Percentiles rank a stretch among this genome's conserved stretches.
Conservation (phyloP, 37 sponge, comb jelly and placozoan genomes). For the Hexactinellida sp. region DNA sequence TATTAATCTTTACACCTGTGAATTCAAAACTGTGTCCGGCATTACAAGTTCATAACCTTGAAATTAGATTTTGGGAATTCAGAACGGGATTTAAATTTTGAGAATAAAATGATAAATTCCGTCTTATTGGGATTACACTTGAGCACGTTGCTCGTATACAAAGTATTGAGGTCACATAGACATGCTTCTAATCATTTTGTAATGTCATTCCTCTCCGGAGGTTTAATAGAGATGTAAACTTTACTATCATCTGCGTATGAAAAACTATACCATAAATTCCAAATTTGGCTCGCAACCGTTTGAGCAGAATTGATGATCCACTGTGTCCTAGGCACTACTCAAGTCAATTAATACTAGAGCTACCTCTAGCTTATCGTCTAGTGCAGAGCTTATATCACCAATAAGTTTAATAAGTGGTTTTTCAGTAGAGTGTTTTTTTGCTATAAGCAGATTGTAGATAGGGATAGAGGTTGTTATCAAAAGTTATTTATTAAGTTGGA, state of each 20-base stretch:
- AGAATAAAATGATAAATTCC: background rate
- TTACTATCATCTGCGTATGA: background rate
- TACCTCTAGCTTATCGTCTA: background rate
- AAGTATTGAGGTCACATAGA: background rate
- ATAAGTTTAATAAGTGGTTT: too few species aligned
- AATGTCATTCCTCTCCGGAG: background rate
- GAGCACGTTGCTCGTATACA: background rate
- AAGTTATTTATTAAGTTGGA: too few species aligned
- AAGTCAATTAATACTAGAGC: background rate
- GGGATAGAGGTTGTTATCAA: too few species aligned
- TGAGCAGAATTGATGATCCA: background rate
- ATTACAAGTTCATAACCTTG: background rate
- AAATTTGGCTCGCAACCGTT: background rate
- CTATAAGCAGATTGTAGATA: too few species aligned
- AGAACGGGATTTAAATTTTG: background rate
- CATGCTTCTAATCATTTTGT: background rate
- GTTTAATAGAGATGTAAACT: background rate
- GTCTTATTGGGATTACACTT: background rate
- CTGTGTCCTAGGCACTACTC: background rate
- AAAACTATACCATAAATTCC: background rate
- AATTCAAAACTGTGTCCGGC: background rate
- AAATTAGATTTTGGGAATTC: background rate
- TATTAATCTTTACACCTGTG: background rate
- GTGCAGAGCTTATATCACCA: background rate
- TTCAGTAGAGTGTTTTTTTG: too few species aligned